Percentiles rank a stretch among this genome's conserved stretches.
Evolutionary conservation across 2,797 vertebrate genomes (phyloP).

Genomic region (Crocodylus rhombifer): DNA sequence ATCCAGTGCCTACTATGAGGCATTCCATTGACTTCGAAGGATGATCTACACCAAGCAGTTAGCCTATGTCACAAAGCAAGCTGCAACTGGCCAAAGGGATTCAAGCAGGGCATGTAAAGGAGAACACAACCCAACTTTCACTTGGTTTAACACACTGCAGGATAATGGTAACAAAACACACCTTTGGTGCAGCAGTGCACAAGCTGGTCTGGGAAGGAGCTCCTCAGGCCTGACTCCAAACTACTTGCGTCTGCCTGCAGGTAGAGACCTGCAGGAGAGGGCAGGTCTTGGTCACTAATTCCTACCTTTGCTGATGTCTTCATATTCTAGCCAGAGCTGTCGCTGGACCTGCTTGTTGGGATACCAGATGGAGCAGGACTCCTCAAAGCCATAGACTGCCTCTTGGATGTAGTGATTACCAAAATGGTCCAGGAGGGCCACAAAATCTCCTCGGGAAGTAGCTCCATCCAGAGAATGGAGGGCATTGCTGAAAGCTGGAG

Average conservation of each 20-base stretch:
- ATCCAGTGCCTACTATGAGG: not conserved
- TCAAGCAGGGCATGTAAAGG: too few species aligned
- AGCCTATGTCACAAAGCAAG: not conserved
- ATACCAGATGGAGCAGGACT: conserved; percentile 98
- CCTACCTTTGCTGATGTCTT: conserved; percentile 99
- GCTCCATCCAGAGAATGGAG: conserved; percentile 96
- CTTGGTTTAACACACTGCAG: too few species aligned
- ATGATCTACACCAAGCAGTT: fast-evolving
- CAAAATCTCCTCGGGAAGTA: conserved; percentile 91
- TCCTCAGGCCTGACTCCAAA: not conserved
- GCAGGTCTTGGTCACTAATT: not conserved
- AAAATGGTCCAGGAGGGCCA: conserved; percentile 93
- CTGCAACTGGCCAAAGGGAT: not conserved
- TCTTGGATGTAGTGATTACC: conserved; percentile 98
- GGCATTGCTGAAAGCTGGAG: conserved; percentile 91
- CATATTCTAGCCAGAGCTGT: conserved; percentile 97
- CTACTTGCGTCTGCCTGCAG: not conserved
- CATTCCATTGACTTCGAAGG: not conserved
- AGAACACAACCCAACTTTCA: not conserved
- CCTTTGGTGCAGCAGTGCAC: not conserved
- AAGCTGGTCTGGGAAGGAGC: not conserved
- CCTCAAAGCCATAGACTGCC: conserved; percentile 96
- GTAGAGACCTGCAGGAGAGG: not conserved
- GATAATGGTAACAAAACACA: not conserved
- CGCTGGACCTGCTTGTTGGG: conserved; percentile 97